These are phyloP conservation scores for Diceros bicornis DNA, from an alignment of 2,797 vertebrate genomes.

Conservation along the genomic window DNA sequence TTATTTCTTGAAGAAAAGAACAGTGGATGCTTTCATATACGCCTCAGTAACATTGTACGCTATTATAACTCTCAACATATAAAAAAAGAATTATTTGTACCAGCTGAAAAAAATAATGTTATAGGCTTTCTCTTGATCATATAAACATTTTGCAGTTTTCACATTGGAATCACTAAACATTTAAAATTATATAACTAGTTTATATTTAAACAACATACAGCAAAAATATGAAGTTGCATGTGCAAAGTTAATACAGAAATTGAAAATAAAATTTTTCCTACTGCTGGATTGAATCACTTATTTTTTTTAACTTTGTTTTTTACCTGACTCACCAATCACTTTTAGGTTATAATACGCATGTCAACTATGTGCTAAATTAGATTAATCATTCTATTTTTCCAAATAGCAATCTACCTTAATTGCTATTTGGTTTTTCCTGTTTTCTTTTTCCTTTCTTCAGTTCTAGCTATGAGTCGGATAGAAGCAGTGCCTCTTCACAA, in stretches of 20 bases:
- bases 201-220: background rate
- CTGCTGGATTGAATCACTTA: background rate
- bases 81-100: background rate
- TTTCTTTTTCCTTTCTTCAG: slow-evolving; percentile 19
- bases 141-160: background rate
- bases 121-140: background rate
- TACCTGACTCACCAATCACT: background rate
- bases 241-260: background rate
- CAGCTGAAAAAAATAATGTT: background rate
- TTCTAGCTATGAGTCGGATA: background rate
- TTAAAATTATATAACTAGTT: background rate
- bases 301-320: background rate
- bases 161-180: background rate
- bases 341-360: background rate
- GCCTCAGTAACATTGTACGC: background rate
- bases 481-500: background rate
- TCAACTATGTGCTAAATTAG: background rate
- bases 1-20: background rate
- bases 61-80: background rate
- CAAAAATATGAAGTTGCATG: background rate
- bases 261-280: slow-evolving; percentile 23
- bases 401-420: slow-evolving; percentile 16
- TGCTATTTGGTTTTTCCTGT: background rate
- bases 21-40: background rate
- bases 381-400: slow-evolving; percentile 59